Evolutionary conservation across 2,113 vertebrate species (phyloP), one percentile per base, ranked within the genome.

Genomic region (Elanoides forficatus): DNA sequence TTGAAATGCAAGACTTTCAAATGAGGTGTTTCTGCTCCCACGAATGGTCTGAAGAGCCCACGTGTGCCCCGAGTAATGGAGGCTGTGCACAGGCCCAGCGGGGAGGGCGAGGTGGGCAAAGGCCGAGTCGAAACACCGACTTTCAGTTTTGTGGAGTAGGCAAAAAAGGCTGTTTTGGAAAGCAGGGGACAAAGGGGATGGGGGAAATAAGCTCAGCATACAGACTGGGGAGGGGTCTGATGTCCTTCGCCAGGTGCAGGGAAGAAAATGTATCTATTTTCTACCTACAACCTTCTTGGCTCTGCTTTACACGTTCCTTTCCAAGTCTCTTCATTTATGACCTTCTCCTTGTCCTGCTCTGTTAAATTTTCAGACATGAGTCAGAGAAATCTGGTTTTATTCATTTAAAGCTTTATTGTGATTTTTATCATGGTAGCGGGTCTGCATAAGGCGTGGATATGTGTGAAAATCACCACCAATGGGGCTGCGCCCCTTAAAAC

Each of bases 51-150:
- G 60, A 58, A 10, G 5, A 52, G 71, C 47, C 32, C 13, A 5
- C 8, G 2, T 50, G 16, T 65, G 55, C 50, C 63, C 52, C 7
- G 0, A n/a, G 50, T 20, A 11, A 34, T 1, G 20, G 4, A 38
- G 42, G 27, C 67, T n/a, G 0, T 26, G 17, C 52, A 11, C 2
- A 2, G 66, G 15, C 22, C 40, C 34, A 4, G 19, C 5, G 0
- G 16, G 68, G 48, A 70, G 48, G 10, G 25, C 0, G 0, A 48
- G 52, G 40, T 25, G 26, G 38, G 53, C 17, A 9, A 45, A 79
- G 29, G 47, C 22, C 7, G 4, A 36, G 50, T 11, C 56, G 73
- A 66, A 84, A 43, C 8, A 5, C 27, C 3, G 0, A 5, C 38
- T 55, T 62, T 29, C 23, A 62, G 17, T 42, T 81, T 59, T 5